Base-by-base conservation (phyloP, 2,888 invertebrate species). In the Dinocampus coccinellae region DNA sequence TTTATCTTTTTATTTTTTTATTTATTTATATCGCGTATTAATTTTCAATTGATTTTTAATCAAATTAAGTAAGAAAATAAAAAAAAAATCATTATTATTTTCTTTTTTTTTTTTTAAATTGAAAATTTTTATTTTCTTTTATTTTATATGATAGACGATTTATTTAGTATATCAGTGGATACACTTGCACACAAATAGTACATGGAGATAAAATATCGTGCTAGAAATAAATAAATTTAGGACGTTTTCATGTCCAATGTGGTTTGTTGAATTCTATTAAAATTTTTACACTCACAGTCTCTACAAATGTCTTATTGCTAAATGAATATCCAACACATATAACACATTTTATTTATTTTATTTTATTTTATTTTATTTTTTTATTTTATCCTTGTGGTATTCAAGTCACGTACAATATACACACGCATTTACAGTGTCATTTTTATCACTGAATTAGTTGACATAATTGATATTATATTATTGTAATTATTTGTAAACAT, bases 151-250 rank as follows among this genome's bases (percentile, higher is more conserved):
- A 3, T 0, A 16, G 47, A 6, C n/a, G 4, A n/a, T n/a, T 47
- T 47, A 16, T 13, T 16, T 47, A 16, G 47, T 47, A 29, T 47
- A 47, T n/a, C 16, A n/a, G 16, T 7, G 6, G 4, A 39, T 20
- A 39, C 39, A 47, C 16, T n/a, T n/a, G 16, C 16, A 47, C 47
- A 7, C 16, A 3, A 2, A 39, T 39, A 39, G n/a, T 13, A 1
- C 16, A 16, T 24, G 66, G 60, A 20, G 52, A 60, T 60, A 52
- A 66, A 70, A 70, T 70, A 65, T 70, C 70, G 70, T 26, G 70
- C 65, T 65, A 65, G 65, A 70, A 70, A 65, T 70, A 70, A 70
- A 47, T 47, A 16, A 47, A 47, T 7, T 47, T 58, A 58, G 33
- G 24, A 22, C 53, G 34, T 16, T 0, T 34, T 33, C 55, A 55